Conservation (phyloP, 2,888 invertebrate genomes). For the Dolichomitus sp. region DNA sequence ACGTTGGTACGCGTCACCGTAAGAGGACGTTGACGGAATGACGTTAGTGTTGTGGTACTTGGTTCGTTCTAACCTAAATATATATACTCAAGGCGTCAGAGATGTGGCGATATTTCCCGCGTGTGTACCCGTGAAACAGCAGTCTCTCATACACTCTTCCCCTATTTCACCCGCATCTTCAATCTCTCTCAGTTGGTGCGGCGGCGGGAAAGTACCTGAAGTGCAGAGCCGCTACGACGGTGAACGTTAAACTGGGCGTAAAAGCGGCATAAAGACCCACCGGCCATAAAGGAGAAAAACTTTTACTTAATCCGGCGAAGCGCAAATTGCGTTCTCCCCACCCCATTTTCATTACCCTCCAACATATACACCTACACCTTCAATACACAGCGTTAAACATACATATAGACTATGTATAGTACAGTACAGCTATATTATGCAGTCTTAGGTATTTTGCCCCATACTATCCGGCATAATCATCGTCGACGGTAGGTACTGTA, state of each 20-base stretch:
- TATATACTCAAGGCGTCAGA: neutral
- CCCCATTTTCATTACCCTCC: slow-evolving; percentile 78
- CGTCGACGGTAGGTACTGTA: slow-evolving; percentile 19
- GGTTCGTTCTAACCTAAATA: slow-evolving; percentile 4
- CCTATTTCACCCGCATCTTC: slow-evolving; percentile 1
- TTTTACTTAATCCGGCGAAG: slow-evolving; percentile 78
- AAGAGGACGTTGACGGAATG: slow-evolving; percentile 14
- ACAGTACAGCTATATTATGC: slow-evolving; percentile 41
- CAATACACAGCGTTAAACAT: neutral
- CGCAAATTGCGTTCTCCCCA: slow-evolving; percentile 77
- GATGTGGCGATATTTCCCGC: slow-evolving; percentile 24
- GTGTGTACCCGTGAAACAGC: neutral
- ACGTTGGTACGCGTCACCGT: slow-evolving; percentile 6
- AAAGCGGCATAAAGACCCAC: slow-evolving; percentile 74
- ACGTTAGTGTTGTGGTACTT: slow-evolving; percentile 17
- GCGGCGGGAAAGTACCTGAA: slow-evolving; percentile 13
- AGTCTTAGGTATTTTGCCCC: slow-evolving; percentile 31
- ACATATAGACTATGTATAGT: slow-evolving; percentile 18
- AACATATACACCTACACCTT: slow-evolving; percentile 13
- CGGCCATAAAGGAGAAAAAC: slow-evolving; percentile 77
- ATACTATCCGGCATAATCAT: slow-evolving; percentile 42
- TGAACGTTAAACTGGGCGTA: slow-evolving; percentile 73
- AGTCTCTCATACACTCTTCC: neutral
- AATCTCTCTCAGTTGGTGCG: slow-evolving; percentile 9
- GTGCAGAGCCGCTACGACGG: slow-evolving; percentile 9